These are phyloP conservation scores for Rhysida immarginata DNA, from an alignment of 1,140 invertebrate species.

Conservation along the genomic window DNA sequence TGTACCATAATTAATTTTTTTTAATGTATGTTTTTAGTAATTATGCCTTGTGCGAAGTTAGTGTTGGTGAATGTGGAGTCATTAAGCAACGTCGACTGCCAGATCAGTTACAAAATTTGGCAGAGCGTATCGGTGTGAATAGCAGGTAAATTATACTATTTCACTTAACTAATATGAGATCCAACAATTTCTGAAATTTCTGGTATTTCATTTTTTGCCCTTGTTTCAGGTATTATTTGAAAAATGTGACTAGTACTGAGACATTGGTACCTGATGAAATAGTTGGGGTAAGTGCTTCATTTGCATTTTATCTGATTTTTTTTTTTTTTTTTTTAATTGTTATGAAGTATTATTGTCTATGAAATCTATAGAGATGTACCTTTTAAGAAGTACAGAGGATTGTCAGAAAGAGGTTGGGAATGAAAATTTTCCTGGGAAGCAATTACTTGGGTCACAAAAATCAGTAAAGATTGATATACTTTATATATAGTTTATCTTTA, in stretches of 20 bases:
- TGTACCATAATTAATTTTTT: no score
- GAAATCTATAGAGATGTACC: no score
- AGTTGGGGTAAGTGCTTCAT: conserved; percentile 35
- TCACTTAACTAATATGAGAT: neutral
- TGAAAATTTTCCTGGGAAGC: no score
- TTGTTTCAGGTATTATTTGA: conserved; percentile 74
- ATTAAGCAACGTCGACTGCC: conserved; percentile 91
- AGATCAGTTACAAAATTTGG: conserved; percentile 86
- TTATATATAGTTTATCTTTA: no score
- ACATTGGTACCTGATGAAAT: conserved; percentile 90
- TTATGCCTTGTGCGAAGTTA: conserved; percentile 90
- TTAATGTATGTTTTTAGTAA: conserved; percentile 32
- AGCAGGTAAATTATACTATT: conserved; percentile 25
- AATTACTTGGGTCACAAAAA: no score
- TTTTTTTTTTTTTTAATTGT: neutral
- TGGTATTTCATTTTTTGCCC: conserved; percentile 8
- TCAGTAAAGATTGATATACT: no score
- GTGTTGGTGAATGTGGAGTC: conserved; percentile 80
- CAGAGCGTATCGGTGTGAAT: conserved; percentile 78
- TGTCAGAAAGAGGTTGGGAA: no score
- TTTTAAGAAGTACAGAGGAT: no score
- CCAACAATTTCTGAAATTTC: conserved; percentile 1
- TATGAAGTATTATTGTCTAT: no score
- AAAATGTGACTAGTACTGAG: conserved; percentile 86
- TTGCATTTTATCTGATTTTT: neutral